phyloP scores from a whole-genome alignment of 2,888 invertebrate species.

The Drosophila anomelani region DNA sequence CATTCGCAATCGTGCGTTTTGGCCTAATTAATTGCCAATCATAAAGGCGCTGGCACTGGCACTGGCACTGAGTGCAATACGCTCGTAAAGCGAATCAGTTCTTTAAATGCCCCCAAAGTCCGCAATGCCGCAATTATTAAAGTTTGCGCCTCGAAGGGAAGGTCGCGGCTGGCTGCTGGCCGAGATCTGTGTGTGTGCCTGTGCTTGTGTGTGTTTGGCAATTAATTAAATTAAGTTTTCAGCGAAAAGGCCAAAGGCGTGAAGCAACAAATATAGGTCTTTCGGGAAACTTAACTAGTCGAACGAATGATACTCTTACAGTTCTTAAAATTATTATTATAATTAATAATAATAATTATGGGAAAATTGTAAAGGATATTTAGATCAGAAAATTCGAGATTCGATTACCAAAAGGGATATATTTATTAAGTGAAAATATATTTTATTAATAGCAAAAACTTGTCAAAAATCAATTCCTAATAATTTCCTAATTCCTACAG shows the following conservation, averaged over 20 bases:
- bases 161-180: constrained; percentile 60
- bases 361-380: not conserved
- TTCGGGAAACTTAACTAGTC: not conserved
- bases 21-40: constrained; percentile 80
- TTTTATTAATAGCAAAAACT: too few relatives aligned
- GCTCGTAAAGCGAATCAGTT: constrained; percentile 76
- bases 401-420: too few relatives aligned
- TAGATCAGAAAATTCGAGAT: not conserved
- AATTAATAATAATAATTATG: too few relatives aligned
- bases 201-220: constrained; percentile 71
- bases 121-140: constrained; percentile 67
- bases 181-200: constrained; percentile 46
- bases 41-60: constrained; percentile 60
- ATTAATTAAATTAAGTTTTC: constrained; percentile 81
- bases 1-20: constrained; percentile 57
- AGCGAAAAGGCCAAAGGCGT: constrained; percentile 78
- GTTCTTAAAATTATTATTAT: not conserved
- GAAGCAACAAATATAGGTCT: constrained; percentile 62
- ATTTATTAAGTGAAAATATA: too few relatives aligned
- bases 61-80: constrained; percentile 57
- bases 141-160: constrained; percentile 73
- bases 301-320: constrained; percentile 10
- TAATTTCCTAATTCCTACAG: too few relatives aligned
- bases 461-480: too few relatives aligned
- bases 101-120: constrained; percentile 71